Evolutionary conservation across 1,140 invertebrate genomes (phyloP).

Genomic region (Meloidogyne floridensis): DNA sequence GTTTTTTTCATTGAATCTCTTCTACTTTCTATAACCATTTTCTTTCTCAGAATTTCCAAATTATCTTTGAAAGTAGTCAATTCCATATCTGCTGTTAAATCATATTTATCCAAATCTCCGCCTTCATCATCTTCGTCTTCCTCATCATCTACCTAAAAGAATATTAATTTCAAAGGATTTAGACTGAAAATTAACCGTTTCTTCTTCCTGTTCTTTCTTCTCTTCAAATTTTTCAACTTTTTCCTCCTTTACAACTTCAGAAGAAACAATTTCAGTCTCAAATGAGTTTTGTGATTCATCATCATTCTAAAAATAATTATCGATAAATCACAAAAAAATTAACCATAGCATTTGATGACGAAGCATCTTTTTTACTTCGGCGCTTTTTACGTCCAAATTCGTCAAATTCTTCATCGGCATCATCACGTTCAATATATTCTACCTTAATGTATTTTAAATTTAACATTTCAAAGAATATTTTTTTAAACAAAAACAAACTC

Average conservation of each 20-base stretch:
- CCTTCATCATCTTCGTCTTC: constrained; percentile 58
- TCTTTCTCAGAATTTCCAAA: constrained; percentile 26
- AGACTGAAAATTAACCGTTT: background rate
- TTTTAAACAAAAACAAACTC: constrained; percentile 64
- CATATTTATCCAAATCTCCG: constrained; percentile 58
- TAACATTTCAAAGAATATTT: background rate
- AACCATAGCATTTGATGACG: constrained; percentile 3
- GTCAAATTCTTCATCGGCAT: constrained; percentile 83
- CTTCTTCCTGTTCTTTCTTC: background rate
- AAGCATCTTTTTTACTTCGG: constrained; percentile 25
- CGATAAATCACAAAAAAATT: constrained; percentile 11
- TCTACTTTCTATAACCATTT: constrained; percentile 18
- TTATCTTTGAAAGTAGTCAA: constrained; percentile 41
- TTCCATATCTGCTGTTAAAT: constrained; percentile 59
- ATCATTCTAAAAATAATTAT: background rate
- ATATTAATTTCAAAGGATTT: background rate
- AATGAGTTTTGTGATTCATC: background rate
- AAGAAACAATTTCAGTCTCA: background rate
- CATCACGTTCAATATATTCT: constrained; percentile 86
- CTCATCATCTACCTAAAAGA: constrained; percentile 53
- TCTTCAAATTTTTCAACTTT: constrained; percentile 67
- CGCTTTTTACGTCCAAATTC: constrained; percentile 87
- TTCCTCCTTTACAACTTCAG: constrained; percentile 66
- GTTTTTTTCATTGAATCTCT: constrained; percentile 36
- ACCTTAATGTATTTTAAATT: constrained; percentile 69